Percentiles rank a stretch among this genome's conserved stretches.
Evolutionary conservation across 2,888 invertebrate genomes (phyloP).

Genomic region (Lagria hirta): DNA sequence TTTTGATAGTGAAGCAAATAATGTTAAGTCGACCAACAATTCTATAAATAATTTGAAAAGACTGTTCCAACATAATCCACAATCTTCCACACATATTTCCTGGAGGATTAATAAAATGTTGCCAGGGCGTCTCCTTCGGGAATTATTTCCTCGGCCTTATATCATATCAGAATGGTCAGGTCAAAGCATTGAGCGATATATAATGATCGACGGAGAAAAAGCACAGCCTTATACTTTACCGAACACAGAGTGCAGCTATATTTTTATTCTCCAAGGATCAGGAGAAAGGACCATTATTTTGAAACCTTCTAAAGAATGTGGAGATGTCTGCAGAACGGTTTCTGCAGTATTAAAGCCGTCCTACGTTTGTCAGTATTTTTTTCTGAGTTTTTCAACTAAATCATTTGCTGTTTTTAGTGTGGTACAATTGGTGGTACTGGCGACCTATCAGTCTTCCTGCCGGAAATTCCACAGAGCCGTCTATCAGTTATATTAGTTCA

Average conservation of each 20-base stretch:
- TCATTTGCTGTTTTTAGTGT: slow-evolving; percentile 65
- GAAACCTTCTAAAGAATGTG: slow-evolving; percentile 77
- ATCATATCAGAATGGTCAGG: slow-evolving; percentile 67
- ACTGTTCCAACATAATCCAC: slow-evolving; percentile 35
- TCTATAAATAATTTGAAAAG: slow-evolving; percentile 38
- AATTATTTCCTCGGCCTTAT: slow-evolving; percentile 70
- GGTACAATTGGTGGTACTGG: slow-evolving; percentile 87
- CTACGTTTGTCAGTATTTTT: slow-evolving; percentile 69
- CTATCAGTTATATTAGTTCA: slow-evolving; percentile 70
- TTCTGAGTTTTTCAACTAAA: slow-evolving; percentile 3
- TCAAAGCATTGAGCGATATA: slow-evolving; percentile 70
- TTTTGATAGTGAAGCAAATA: slow-evolving; percentile 66
- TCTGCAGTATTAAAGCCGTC: slow-evolving; percentile 70
- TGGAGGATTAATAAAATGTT: slow-evolving; percentile 81
- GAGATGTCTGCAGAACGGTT: slow-evolving; percentile 68
- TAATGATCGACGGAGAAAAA: slow-evolving; percentile 72
- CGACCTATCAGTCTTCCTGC: slow-evolving; percentile 66
- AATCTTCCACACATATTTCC: slow-evolving; percentile 44
- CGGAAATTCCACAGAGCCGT: slow-evolving; percentile 61
- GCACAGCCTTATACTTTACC: slow-evolving; percentile 70
- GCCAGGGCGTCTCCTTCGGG: slow-evolving; percentile 69
- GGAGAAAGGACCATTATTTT: slow-evolving; percentile 73
- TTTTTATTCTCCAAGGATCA: slow-evolving; percentile 71
- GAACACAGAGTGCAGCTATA: slow-evolving; percentile 79
- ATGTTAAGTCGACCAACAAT: slow-evolving; percentile 54